Evolutionary conservation across 2,888 invertebrate genomes (phyloP).

Genomic region (Tetrapedia diversipes): DNA sequence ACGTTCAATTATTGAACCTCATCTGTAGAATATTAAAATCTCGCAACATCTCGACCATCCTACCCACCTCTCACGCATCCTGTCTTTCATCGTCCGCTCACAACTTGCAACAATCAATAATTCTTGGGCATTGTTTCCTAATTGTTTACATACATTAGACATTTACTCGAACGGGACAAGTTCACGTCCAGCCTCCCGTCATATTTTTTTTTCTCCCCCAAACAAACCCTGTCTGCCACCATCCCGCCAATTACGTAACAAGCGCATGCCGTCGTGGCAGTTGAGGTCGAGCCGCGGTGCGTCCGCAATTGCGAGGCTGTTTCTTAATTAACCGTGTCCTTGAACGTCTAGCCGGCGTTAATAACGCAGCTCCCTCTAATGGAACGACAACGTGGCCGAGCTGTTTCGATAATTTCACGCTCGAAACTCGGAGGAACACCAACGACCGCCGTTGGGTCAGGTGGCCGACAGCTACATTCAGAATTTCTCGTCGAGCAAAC

Average conservation of each 20-base stretch:
- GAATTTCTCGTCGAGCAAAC: background rate
- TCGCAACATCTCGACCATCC: too few relatives aligned
- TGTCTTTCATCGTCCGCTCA: too few relatives aligned
- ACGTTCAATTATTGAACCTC: too few relatives aligned
- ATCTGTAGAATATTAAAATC: too few relatives aligned
- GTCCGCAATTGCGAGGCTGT: slow-evolving; percentile 46
- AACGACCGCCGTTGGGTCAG: background rate
- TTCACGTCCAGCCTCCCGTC: too few relatives aligned
- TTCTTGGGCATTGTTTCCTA: too few relatives aligned
- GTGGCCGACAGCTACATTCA: background rate
- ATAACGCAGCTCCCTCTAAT: slow-evolving; percentile 38
- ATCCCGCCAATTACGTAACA: slow-evolving; percentile 8
- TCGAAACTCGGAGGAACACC: background rate
- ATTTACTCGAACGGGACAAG: too few relatives aligned
- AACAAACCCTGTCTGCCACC: background rate
- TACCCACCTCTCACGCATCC: too few relatives aligned
- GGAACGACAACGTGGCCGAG: slow-evolving; percentile 11
- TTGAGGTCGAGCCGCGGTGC: slow-evolving; percentile 40
- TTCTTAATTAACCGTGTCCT: slow-evolving; percentile 60
- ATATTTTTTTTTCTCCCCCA: background rate
- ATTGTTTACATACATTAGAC: too few relatives aligned
- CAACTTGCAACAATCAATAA: too few relatives aligned
- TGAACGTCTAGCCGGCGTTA: slow-evolving; percentile 35
- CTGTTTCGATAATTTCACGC: slow-evolving; percentile 33
- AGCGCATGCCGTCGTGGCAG: background rate